These are phyloP conservation scores for Pangasius sanitwongsei DNA, from an alignment of 2,797 vertebrate genomes.

Conservation along the genomic window DNA sequence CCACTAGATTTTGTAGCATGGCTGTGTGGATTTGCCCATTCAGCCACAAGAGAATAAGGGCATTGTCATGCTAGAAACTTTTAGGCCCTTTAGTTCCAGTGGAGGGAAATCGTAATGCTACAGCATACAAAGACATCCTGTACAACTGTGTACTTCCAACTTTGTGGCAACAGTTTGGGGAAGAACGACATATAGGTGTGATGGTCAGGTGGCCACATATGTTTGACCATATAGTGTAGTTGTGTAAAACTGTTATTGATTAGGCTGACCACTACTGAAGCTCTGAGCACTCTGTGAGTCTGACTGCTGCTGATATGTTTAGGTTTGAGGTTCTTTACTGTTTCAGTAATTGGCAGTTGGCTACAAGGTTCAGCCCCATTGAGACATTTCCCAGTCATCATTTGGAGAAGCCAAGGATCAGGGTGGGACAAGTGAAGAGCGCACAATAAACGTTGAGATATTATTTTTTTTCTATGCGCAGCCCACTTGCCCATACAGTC, in stretches of 20 bases:
- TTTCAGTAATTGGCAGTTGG: no score
- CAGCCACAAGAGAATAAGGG: not conserved
- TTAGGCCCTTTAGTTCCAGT: not conserved
- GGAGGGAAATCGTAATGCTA: not conserved
- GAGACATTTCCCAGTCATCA: not conserved
- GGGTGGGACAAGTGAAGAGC: no score
- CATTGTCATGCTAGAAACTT: not conserved
- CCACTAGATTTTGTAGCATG: not conserved
- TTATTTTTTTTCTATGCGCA: no score
- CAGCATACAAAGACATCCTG: not conserved
- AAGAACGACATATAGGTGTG: not conserved
- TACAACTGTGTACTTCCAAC: not conserved
- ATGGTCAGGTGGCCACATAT: not conserved
- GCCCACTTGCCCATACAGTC: no score
- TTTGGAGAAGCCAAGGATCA: not conserved
- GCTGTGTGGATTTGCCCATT: not conserved
- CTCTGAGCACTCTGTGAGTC: not conserved
- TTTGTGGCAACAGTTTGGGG: not conserved
- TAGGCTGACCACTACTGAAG: not conserved
- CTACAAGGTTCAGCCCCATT: not conserved
- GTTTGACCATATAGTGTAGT: not conserved
- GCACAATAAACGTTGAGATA: no score
- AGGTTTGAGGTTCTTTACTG: no score
- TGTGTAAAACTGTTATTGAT: not conserved
- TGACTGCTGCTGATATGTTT: no score